Percentiles rank a stretch among this genome's conserved stretches.
Evolutionary conservation across 2,888 invertebrate genomes (phyloP).

Genomic region (Nematopogon swammerdamellus): DNA sequence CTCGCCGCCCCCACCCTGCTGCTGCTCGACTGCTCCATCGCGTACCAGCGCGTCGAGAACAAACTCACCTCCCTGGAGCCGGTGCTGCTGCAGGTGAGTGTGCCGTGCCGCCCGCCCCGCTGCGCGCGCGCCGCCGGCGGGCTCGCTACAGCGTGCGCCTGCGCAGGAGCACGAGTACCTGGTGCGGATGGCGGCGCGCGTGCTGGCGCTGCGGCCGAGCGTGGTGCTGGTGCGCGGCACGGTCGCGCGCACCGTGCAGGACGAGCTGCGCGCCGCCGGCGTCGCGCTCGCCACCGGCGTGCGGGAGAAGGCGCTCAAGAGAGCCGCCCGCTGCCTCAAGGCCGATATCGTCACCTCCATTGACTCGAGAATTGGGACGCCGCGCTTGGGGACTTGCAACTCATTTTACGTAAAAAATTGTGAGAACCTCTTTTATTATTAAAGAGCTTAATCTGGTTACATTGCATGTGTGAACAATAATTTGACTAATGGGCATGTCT

Average conservation of each 20-base stretch:
- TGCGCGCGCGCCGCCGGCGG: no score
- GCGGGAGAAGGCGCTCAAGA: slow-evolving; percentile 43
- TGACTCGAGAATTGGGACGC: slow-evolving; percentile 80
- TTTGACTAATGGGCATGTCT: no score
- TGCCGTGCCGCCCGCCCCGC: no score
- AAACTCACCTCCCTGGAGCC: slow-evolving; percentile 93
- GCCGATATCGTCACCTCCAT: slow-evolving; percentile 85
- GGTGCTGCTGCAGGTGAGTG: slow-evolving; percentile 78
- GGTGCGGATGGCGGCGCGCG: slow-evolving; percentile 79
- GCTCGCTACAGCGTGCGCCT: no score
- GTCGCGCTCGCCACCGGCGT: slow-evolving; percentile 89
- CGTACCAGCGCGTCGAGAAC: slow-evolving; percentile 92
- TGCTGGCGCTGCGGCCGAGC: slow-evolving; percentile 78
- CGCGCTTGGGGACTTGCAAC: slow-evolving; percentile 80
- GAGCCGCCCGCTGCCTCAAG: slow-evolving; percentile 75
- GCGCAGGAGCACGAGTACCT: slow-evolving; percentile 80
- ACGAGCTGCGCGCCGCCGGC: slow-evolving; percentile 69
- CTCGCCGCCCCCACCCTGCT: slow-evolving; percentile 82
- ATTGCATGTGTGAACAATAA: no score
- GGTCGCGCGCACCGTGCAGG: slow-evolving; percentile 84
- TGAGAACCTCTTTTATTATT: slow-evolving; percentile 14
- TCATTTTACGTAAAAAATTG: slow-evolving; percentile 71
- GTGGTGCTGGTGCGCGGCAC: slow-evolving; percentile 88
- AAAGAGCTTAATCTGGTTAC: not conserved
- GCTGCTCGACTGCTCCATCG: slow-evolving; percentile 84